phyloP scores from a whole-genome alignment of 2,797 vertebrate species.

The Heliangelus exortis region DNA sequence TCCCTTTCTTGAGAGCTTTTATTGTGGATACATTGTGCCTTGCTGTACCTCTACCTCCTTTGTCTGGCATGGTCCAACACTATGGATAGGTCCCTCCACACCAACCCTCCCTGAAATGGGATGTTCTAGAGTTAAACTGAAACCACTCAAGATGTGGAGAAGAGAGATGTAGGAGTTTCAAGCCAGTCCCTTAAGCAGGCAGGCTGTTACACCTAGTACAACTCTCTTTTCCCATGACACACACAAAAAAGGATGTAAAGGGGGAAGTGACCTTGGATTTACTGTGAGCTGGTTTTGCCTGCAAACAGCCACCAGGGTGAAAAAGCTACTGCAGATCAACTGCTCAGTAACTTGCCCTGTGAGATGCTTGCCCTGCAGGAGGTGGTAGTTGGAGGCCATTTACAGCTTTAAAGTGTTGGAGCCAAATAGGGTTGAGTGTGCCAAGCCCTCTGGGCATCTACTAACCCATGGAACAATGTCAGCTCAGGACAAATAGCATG shows the following conservation, averaged over 20 bases:
- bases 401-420: neutral
- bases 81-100: neutral
- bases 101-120: neutral
- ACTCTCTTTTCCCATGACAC: neutral
- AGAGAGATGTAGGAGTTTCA: neutral
- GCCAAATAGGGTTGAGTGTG: neutral
- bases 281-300: neutral
- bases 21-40: neutral
- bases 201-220: neutral
- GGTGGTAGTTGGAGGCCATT: neutral
- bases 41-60: neutral
- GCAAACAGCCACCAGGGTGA: neutral
- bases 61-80: neutral
- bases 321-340: neutral
- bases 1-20: neutral
- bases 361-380: constrained; percentile 3
- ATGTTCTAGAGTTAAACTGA: neutral
- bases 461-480: neutral
- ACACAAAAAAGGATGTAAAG: neutral
- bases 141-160: neutral
- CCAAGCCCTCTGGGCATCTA: constrained; percentile 10
- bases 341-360: neutral
- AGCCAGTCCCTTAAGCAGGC: no score
- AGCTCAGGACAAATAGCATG: neutral
- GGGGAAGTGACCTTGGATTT: neutral